These are phyloP conservation scores for Tryphoninae sp. DNA, from an alignment of 2,888 invertebrate genomes.

Conservation along the genomic window DNA sequence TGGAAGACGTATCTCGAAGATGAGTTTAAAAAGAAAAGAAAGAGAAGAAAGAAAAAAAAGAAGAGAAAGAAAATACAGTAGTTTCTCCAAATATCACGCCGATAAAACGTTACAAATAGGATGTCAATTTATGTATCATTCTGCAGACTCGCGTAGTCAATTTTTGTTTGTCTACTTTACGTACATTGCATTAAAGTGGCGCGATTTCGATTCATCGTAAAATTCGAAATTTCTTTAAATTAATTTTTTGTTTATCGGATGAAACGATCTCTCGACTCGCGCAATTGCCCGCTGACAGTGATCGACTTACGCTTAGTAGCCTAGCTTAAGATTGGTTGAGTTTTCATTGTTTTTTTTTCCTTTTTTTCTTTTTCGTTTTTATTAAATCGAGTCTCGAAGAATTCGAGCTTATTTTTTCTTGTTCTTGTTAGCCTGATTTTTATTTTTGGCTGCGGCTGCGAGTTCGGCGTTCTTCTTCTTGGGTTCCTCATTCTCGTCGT, in stretches of 20 bases:
- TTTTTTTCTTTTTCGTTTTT: constrained; percentile 38
- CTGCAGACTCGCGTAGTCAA: constrained; percentile 34
- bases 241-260: constrained; percentile 63
- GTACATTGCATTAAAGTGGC: constrained; percentile 49
- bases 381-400: constrained; percentile 31
- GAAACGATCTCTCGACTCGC: constrained; percentile 76
- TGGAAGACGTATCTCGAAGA: constrained; percentile 55
- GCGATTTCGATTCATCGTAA: constrained; percentile 48
- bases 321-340: constrained; percentile 77
- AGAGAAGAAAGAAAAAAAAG: constrained; percentile 28
- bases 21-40: constrained; percentile 33
- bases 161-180: constrained; percentile 36
- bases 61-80: constrained; percentile 9
- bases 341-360: constrained; percentile 69
- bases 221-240: constrained; percentile 43
- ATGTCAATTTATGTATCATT: constrained; percentile 23
- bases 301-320: constrained; percentile 78
- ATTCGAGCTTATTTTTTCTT: constrained; percentile 79
- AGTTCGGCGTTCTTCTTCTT: constrained; percentile 91
- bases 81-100: constrained; percentile 33
- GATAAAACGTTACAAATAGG: constrained; percentile 57
- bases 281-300: constrained; percentile 76
- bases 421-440: constrained; percentile 82
- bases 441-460: constrained; percentile 88
- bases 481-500: constrained; percentile 90